Evolutionary conservation across 2,113 vertebrate genomes (phyloP), one percentile per base, ranked within the genome.

Genomic region (Silurus glanis): DNA sequence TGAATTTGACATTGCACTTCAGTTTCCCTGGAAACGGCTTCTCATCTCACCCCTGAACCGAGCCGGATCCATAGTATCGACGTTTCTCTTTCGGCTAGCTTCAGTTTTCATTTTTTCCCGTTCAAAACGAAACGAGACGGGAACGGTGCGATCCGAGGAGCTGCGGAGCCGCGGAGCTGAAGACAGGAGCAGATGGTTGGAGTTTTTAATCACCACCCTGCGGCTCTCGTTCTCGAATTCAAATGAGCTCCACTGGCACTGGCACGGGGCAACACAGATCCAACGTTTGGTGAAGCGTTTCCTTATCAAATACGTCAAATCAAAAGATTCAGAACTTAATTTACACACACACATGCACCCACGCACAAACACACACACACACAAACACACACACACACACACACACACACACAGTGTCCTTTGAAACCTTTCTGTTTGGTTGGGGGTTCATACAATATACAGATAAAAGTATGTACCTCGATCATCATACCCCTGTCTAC

Each of bases 201-300:
- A 55, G 82, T 56, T 61, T 74, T 55, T 82, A 87, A 66, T 56
- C 81, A 83, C 80, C 19, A 82, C 85, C 69, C 64, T 61, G 79
- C 49, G 56, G 21, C 80, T 71, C 56, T 75, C 21, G 7, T 56
- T 74, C 25, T 58, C 69, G 59, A 80, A 80, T 59, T 80, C 56
- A 80, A 80, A 80, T 80, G 78, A 59, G 78, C 28, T 61, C 23
- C 13, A 80, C 28, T 80, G 78, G 17, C 28, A 61, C 78, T 61
- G 2, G 56, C 78, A 61, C 37, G 37, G 37, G 37, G 37, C 37
- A 37, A 37, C 37, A 37, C 37, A 61, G 58, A 80, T 28, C 58
- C 78, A 80, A 37, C 5, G 5, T 6, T 61, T 6, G 28, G 4
- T 47, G 13, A 47, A 80, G 5, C 28, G 13, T 13, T 45, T 61